Percentiles rank a stretch among this genome's conserved stretches.
Evolutionary conservation across 2,113 vertebrate genomes (phyloP).

Genomic region (Xiphorhynchus elegans): DNA sequence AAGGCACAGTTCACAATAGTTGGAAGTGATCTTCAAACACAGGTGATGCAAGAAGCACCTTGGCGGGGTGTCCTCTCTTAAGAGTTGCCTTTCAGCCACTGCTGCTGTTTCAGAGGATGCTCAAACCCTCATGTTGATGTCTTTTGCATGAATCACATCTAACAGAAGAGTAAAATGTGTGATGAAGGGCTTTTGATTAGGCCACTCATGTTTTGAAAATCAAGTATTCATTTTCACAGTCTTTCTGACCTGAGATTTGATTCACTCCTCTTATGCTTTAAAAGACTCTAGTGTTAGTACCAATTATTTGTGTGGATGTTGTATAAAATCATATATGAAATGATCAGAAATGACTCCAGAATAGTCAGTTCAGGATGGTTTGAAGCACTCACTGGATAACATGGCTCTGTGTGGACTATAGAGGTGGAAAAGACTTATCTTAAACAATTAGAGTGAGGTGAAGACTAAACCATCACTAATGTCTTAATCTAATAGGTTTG

Average conservation of each 20-base stretch:
- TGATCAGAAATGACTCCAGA: background rate
- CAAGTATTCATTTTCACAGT: background rate
- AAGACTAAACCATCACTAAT: background rate
- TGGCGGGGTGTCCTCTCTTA: background rate
- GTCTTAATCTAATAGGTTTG: background rate
- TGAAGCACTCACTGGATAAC: background rate
- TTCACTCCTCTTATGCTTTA: background rate
- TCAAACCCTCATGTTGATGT: background rate
- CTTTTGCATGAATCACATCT: background rate
- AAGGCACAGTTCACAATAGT: background rate
- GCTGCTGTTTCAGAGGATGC: background rate
- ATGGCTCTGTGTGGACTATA: background rate
- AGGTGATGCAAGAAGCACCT: rapidly evolving
- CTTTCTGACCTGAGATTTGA: background rate
- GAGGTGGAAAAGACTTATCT: background rate
- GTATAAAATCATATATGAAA: background rate
- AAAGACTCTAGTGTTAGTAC: background rate
- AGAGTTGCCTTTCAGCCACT: background rate
- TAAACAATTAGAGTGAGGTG: background rate
- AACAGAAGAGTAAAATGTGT: rapidly evolving
- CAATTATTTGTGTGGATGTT: background rate
- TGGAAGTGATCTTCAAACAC: background rate
- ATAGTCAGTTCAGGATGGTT: background rate
- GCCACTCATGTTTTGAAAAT: background rate
- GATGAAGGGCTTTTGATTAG: background rate